These are phyloP conservation scores for Eristalis intricaria DNA, from an alignment of 2,888 invertebrate genomes.

Conservation along the genomic window DNA sequence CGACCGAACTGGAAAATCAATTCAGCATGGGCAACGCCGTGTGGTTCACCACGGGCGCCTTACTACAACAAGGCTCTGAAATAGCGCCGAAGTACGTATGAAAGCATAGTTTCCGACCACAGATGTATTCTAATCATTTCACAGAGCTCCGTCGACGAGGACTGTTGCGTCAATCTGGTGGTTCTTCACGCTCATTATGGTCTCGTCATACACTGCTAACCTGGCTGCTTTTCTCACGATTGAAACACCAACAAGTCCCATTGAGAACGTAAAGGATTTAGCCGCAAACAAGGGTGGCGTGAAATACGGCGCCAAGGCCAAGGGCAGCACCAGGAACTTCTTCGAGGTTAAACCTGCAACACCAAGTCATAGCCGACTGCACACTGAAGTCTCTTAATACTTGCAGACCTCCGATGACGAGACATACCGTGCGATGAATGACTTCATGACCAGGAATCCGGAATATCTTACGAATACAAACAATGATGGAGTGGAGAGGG, in stretches of 20 bases:
- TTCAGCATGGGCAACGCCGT: slow-evolving; percentile 91
- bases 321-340: slow-evolving; percentile 93
- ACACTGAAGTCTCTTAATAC: not conserved
- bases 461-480: slow-evolving; percentile 82
- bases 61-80: slow-evolving; percentile 94
- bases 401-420: slow-evolving; percentile 87
- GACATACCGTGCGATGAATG: slow-evolving; percentile 89
- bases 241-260: slow-evolving; percentile 87
- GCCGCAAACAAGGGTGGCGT: slow-evolving; percentile 89
- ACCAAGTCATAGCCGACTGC: not conserved
- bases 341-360: slow-evolving; percentile 87
- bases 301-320: slow-evolving; percentile 90
- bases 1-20: slow-evolving; percentile 91
- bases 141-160: slow-evolving; percentile 92
- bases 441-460: slow-evolving; percentile 88
- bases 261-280: slow-evolving; percentile 91
- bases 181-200: slow-evolving; percentile 91
- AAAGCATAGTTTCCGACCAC: slow-evolving; percentile 35
- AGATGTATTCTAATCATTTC: not conserved
- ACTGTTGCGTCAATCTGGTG: slow-evolving; percentile 93
- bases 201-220: slow-evolving; percentile 94
- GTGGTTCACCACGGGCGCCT: slow-evolving; percentile 94
- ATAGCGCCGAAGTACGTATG: slow-evolving; percentile 90
- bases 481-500: slow-evolving; percentile 83
- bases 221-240: slow-evolving; percentile 94